Evolutionary conservation across 2,113 vertebrate genomes (phyloP).

Genomic region (Brienomyrus longianalis): DNA sequence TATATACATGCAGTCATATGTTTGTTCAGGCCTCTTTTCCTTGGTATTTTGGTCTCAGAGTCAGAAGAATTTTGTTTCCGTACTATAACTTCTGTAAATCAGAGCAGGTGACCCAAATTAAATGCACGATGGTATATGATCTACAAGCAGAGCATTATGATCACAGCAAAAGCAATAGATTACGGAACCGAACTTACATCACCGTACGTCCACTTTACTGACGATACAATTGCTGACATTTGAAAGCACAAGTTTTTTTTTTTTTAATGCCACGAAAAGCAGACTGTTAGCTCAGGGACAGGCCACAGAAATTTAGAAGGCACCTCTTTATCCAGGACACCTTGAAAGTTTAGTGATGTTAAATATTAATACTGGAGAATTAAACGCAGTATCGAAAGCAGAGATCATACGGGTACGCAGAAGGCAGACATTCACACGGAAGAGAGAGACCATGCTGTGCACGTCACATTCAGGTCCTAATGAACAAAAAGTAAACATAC

Average conservation of each 20-base stretch:
- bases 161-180: neutral
- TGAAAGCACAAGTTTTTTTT: neutral
- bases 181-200: neutral
- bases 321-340: neutral
- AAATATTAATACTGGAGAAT: neutral
- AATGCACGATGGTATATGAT: neutral
- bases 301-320: neutral
- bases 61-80: neutral
- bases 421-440: neutral
- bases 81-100: neutral
- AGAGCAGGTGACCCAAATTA: neutral
- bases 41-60: neutral
- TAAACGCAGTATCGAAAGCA: neutral
- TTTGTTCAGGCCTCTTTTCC: neutral
- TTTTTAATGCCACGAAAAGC: neutral
- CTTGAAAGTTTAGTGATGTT: neutral
- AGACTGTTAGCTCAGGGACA: neutral
- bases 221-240: neutral
- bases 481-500: conserved; percentile 88
- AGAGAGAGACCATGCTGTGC: conserved; percentile 74
- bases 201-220: neutral
- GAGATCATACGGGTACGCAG: neutral
- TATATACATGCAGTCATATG: neutral
- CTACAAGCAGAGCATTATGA: neutral
- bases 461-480: conserved; percentile 47